phyloP scores from a whole-genome alignment of 2,888 invertebrate species.

The Petrolisthes cinctipes region DNA sequence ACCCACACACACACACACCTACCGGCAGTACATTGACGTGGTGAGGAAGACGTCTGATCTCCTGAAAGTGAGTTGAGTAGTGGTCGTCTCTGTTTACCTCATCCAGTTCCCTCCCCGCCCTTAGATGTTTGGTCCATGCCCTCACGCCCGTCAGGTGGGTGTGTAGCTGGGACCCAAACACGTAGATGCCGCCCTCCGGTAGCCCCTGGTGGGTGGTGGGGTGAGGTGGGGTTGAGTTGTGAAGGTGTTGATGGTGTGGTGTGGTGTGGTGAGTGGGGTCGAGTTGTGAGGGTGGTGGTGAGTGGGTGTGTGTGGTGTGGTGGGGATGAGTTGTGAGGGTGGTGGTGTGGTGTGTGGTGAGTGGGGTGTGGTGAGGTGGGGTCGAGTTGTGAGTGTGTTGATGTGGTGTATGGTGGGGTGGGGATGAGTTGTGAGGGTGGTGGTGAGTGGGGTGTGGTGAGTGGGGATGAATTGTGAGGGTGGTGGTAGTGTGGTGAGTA shows the following conservation, averaged over 20 bases:
- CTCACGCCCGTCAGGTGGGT: slow-evolving; percentile 92
- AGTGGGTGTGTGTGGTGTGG: neutral
- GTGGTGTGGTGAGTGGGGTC: too few relatives aligned
- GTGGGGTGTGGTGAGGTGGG: neutral
- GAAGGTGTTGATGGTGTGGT: neutral
- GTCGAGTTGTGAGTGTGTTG: too few relatives aligned
- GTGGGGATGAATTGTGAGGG: too few relatives aligned
- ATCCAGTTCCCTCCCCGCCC: slow-evolving; percentile 84
- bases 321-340: too few relatives aligned
- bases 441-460: too few relatives aligned
- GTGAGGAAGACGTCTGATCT: slow-evolving; percentile 86
- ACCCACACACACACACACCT: slow-evolving; percentile 68
- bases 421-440: too few relatives aligned
- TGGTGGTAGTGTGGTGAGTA: too few relatives aligned
- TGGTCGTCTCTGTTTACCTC: slow-evolving; percentile 92
- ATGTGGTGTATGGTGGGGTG: too few relatives aligned
- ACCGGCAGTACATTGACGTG: slow-evolving; percentile 88
- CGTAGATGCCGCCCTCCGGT: slow-evolving; percentile 84
- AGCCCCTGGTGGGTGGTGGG: slow-evolving; percentile 75
- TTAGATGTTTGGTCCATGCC: slow-evolving; percentile 86
- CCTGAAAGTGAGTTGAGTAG: slow-evolving; percentile 98
- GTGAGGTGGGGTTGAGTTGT: neutral
- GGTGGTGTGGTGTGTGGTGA: neutral
- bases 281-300: too few relatives aligned
- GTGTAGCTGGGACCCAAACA: slow-evolving; percentile 97